A percentile compares a stretch with the other conserved stretches of the same genome.
These are phyloP conservation scores for Zosterops borbonicus DNA, from an alignment of 2,113 vertebrate genomes.

Conservation along the genomic window DNA sequence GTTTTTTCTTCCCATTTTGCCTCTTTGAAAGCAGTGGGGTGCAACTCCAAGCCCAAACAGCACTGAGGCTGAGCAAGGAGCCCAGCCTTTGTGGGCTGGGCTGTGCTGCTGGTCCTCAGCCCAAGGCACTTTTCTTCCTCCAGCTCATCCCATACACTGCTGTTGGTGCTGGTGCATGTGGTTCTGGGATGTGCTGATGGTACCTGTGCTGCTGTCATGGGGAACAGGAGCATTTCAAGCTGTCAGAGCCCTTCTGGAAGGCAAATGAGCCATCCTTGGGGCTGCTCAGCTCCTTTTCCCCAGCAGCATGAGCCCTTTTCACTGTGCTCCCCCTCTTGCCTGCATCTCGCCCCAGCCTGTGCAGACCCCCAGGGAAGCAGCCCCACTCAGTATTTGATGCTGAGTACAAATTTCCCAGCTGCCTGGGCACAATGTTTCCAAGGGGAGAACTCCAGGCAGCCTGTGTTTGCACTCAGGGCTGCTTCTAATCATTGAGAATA, in stretches of 20 bases:
- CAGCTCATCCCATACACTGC: rapidly evolving
- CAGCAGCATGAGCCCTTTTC: background rate
- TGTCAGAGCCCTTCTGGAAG: background rate
- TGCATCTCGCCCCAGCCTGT: rapidly evolving
- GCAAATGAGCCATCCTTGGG: background rate
- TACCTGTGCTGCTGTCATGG: background rate
- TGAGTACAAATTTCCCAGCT: background rate
- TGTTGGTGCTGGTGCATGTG: rapidly evolving
- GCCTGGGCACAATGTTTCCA: background rate
- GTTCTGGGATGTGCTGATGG: background rate
- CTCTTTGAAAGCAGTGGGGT: background rate
- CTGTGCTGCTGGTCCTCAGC: background rate
- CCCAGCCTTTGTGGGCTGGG: background rate
- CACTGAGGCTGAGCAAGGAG: rapidly evolving
- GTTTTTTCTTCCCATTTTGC: rapidly evolving
- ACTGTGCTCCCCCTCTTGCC: background rate
- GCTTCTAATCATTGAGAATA: conserved; percentile 21
- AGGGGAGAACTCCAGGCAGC: background rate
- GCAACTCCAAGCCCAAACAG: background rate
- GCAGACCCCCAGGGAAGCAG: background rate
- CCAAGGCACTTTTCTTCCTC: background rate
- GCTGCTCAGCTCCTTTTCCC: background rate
- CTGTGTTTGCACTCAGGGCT: conserved; percentile 2
- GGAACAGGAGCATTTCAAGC: background rate
- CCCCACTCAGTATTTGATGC: background rate